Conservation (phyloP, 2,797 vertebrate species). For the Molossus molossus region DNA sequence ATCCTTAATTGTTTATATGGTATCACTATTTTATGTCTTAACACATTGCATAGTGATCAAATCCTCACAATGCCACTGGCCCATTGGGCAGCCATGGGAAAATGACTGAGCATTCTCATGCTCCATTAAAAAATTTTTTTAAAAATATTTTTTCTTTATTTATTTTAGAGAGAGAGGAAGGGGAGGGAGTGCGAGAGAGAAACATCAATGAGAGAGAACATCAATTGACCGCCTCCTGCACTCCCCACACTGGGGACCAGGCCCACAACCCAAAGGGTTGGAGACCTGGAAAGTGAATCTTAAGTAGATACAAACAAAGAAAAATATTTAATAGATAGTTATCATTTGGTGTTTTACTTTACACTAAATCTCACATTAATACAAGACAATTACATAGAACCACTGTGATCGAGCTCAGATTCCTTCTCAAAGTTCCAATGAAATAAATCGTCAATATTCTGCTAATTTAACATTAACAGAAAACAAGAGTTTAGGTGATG, state of each 20-base stretch:
- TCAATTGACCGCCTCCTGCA: too few species aligned
- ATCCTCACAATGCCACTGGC: neutral
- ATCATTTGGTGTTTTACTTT: neutral
- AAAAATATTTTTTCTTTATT: too few species aligned
- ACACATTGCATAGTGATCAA: neutral
- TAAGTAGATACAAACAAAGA: conserved; percentile 8
- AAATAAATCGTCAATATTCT: neutral
- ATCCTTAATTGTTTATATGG: neutral
- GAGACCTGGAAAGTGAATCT: neutral
- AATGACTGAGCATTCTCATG: neutral
- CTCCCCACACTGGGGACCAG: too few species aligned
- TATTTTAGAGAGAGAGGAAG: too few species aligned
- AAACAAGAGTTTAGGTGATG: neutral
- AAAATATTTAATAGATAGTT: neutral
- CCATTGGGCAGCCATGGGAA: neutral
- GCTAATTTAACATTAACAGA: neutral
- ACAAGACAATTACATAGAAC: neutral
- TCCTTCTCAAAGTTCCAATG: neutral
- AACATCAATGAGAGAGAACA: too few species aligned
- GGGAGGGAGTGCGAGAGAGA: too few species aligned
- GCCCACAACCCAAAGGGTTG: neutral
- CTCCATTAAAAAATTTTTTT: neutral
- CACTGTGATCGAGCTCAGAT: neutral
- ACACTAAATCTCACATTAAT: neutral
- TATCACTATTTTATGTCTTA: neutral